Conservation (phyloP, 2,113 vertebrate genomes). For the Chloropsis cyanopogon region DNA sequence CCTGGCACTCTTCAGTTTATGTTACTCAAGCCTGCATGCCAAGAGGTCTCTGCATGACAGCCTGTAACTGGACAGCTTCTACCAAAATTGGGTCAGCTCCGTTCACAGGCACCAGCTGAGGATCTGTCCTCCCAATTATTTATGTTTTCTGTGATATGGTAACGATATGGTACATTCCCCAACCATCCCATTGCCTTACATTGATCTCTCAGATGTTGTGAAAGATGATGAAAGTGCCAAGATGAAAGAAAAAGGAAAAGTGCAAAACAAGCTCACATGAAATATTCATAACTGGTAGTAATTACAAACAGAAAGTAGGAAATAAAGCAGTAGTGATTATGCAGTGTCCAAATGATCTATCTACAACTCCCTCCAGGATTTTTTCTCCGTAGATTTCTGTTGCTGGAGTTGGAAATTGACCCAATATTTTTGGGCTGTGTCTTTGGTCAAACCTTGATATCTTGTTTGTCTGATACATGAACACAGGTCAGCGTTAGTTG, state of each 20-base stretch:
- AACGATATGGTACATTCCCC: neutral
- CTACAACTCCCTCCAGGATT: conserved; percentile 27
- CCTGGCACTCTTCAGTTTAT: neutral
- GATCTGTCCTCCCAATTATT: neutral
- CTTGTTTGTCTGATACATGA: neutral
- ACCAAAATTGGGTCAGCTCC: neutral
- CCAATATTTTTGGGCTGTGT: neutral
- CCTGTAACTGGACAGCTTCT: neutral
- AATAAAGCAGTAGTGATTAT: conserved; percentile 56
- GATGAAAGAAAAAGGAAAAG: conserved; percentile 60
- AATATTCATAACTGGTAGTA: conserved; percentile 71
- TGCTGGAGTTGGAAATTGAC: conserved; percentile 11
- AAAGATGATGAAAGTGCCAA: conserved; percentile 30
- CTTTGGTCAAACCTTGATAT: neutral
- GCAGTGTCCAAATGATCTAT: conserved; percentile 9
- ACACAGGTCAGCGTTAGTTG: neutral
- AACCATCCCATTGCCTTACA: neutral
- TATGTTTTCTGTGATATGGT: neutral
- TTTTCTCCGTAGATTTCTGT: conserved; percentile 21
- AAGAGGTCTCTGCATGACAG: neutral
- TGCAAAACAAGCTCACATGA: conserved; percentile 49
- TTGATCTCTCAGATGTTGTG: conserved; percentile 39
- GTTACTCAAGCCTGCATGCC: neutral
- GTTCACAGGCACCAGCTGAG: neutral
- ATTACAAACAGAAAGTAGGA: conserved; percentile 69